A percentile compares a stretch with the other conserved stretches of the same genome.
Conservation (phyloP, 2,113 vertebrate genomes). For the Limnothrissa miodon region DNA sequence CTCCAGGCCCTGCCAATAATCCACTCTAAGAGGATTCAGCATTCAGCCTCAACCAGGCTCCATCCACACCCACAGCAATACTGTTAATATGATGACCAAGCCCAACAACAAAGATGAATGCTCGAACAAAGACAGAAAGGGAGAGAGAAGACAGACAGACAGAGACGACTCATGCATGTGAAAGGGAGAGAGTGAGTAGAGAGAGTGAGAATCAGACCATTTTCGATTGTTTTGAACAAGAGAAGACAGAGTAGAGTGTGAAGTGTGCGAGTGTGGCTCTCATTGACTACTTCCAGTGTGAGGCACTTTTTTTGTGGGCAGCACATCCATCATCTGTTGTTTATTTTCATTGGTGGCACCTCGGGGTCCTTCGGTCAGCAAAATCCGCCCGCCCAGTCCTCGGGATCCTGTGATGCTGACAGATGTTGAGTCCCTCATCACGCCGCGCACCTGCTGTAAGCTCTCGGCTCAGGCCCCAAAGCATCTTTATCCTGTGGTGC, state of each 20-base stretch:
- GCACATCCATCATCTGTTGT: slow-evolving; percentile 37
- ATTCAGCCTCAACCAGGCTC: slow-evolving; percentile 34
- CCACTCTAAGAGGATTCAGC: slow-evolving; percentile 35
- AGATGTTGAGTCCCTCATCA: slow-evolving; percentile 17
- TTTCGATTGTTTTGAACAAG: neutral
- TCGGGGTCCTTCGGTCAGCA: slow-evolving; percentile 27
- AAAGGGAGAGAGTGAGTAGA: neutral
- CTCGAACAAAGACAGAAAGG: neutral
- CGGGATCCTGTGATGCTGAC: slow-evolving; percentile 18
- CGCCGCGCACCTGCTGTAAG: slow-evolving; percentile 15
- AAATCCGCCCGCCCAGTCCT: slow-evolving; percentile 17
- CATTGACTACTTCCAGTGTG: slow-evolving; percentile 30
- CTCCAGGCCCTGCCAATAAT: slow-evolving; percentile 22
- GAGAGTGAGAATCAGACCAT: neutral
- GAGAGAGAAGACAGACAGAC: neutral
- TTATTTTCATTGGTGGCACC: slow-evolving; percentile 22
- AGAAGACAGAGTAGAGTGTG: neutral
- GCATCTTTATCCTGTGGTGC: slow-evolving; percentile 23
- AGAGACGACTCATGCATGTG: neutral
- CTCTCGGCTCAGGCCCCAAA: neutral
- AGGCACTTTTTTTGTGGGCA: slow-evolving; percentile 19
- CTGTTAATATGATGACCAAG: slow-evolving; percentile 4
- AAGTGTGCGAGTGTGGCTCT: slow-evolving; percentile 16
- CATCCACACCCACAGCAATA: slow-evolving; percentile 23
- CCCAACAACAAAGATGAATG: neutral